phyloP scores from a whole-genome alignment of 2,797 vertebrate genomes.

The Mormyrops attenuatus region DNA sequence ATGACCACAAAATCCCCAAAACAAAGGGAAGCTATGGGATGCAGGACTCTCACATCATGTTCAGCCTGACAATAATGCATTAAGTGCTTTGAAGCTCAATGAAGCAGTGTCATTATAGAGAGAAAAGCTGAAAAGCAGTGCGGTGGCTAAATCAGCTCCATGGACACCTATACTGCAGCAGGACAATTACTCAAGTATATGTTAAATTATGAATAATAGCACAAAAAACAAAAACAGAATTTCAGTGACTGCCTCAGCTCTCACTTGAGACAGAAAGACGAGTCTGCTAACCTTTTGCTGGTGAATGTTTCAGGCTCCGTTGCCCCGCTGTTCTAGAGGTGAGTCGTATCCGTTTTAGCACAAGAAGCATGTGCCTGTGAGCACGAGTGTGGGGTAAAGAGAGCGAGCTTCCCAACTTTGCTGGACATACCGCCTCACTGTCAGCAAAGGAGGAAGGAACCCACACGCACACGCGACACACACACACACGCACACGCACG shows the following conservation, averaged over 20 bases:
- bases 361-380: neutral
- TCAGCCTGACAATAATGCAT: neutral
- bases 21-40: neutral
- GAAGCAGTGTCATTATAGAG: neutral
- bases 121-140: neutral
- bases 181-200: neutral
- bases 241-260: neutral
- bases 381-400: neutral
- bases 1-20: neutral
- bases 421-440: neutral
- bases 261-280: neutral
- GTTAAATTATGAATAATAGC: neutral
- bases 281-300: neutral
- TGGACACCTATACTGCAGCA: neutral
- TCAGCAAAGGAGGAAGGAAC: neutral
- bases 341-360: constrained; percentile 6
- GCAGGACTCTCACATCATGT: neutral
- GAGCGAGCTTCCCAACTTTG: neutral
- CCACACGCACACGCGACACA: neutral
- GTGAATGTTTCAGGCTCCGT: neutral
- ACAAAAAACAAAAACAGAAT: neutral
- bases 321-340: neutral
- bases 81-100: neutral
- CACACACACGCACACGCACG: neutral
- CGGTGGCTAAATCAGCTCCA: neutral